A percentile compares a stretch with the other conserved stretches of the same genome.
phyloP scores from a whole-genome alignment of 1,140 invertebrate genomes.

The Antheraea pernyi region DNA sequence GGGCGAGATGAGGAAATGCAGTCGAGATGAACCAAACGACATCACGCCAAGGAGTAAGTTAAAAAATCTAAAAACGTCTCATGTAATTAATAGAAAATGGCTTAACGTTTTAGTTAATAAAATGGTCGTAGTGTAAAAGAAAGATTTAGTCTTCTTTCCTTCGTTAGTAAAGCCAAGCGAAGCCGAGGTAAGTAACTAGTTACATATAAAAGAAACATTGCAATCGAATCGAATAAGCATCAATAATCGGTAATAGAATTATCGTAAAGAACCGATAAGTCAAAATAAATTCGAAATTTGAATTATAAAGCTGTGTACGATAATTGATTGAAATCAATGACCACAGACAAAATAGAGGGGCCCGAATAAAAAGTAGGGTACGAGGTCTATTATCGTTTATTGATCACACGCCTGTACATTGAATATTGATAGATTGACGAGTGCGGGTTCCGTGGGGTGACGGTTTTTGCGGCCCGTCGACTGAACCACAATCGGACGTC shows the following conservation, averaged over 20 bases:
- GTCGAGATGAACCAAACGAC: too few relatives aligned
- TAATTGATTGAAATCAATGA: conserved; percentile 34
- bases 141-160: too few relatives aligned
- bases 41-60: too few relatives aligned
- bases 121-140: too few relatives aligned
- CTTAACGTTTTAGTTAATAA: too few relatives aligned
- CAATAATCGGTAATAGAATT: conserved; percentile 1
- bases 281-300: conserved; percentile 7
- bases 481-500: conserved; percentile 67
- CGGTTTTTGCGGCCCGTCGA: conserved; percentile 57
- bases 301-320: conserved; percentile 30
- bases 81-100: too few relatives aligned
- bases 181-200: too few relatives aligned
- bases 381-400: conserved; percentile 62
- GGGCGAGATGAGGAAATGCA: too few relatives aligned
- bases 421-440: conserved; percentile 74
- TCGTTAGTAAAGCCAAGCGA: too few relatives aligned
- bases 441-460: conserved; percentile 46
- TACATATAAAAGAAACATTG: not conserved
- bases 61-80: too few relatives aligned
- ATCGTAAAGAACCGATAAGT: conserved; percentile 9
- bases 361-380: conserved; percentile 44
- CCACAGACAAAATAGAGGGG: conserved; percentile 50
- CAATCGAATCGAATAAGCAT: not conserved
- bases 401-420: conserved; percentile 73